phyloP scores from a whole-genome alignment of 2,888 invertebrate genomes.

The Euclidia mi region DNA sequence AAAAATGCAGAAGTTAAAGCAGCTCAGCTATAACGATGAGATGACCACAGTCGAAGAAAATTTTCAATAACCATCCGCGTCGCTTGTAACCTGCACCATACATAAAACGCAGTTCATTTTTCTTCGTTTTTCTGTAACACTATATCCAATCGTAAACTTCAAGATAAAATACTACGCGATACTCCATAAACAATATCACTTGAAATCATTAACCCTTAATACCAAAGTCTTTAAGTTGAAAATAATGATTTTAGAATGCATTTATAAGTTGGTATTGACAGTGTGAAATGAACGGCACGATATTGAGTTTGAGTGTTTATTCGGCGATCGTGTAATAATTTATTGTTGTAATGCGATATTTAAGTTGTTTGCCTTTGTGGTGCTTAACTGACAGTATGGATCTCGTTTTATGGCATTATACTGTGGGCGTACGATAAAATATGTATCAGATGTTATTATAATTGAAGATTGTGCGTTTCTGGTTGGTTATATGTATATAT shows the following conservation, averaged over 20 bases:
- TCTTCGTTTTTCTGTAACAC: conserved; percentile 74
- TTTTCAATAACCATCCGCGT: background rate
- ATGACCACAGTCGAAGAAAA: too few relatives aligned
- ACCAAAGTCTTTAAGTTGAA: conserved; percentile 22
- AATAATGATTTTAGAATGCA: conserved; percentile 1
- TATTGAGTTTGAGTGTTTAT: conserved; percentile 79
- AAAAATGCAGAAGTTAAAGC: too few relatives aligned
- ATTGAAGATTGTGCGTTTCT: too few relatives aligned
- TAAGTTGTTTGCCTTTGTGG: conserved; percentile 24
- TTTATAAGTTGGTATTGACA: conserved; percentile 35
- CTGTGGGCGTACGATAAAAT: conserved; percentile 1
- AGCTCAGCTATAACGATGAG: too few relatives aligned
- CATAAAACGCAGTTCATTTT: conserved; percentile 61
- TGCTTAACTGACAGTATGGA: conserved; percentile 4
- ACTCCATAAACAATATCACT: conserved; percentile 49
- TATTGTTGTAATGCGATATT: conserved; percentile 75
- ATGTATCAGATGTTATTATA: too few relatives aligned
- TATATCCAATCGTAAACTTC: conserved; percentile 77
- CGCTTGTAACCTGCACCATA: conserved; percentile 47
- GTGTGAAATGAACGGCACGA: conserved; percentile 73
- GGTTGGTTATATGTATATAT: too few relatives aligned
- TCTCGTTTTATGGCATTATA: conserved; percentile 13
- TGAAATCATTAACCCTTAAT: conserved; percentile 22
- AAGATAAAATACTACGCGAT: conserved; percentile 73
- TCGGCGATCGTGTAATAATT: conserved; percentile 67